Evolutionary conservation across 2,888 invertebrate species (phyloP).

Genomic region (Patella pellucida): DNA sequence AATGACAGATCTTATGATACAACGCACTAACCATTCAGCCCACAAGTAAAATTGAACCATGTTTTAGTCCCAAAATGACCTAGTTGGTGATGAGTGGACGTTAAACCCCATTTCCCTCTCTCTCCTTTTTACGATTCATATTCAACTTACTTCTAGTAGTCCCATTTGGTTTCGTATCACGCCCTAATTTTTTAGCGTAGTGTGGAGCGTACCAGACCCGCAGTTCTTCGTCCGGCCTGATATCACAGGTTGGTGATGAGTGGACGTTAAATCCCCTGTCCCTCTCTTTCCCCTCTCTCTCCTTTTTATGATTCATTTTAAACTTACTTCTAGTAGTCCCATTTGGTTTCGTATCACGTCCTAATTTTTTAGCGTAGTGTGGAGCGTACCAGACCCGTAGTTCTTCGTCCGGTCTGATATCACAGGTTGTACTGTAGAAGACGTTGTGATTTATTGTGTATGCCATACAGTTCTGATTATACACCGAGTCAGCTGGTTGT

Average conservation of each 20-base stretch:
- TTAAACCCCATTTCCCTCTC: neutral
- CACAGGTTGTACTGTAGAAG: slow-evolving; percentile 65
- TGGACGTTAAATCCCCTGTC: too few relatives aligned
- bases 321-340: slow-evolving; percentile 57
- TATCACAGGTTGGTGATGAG: slow-evolving; percentile 70
- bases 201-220: slow-evolving; percentile 77
- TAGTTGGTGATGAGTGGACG: too few relatives aligned
- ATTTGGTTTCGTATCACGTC: slow-evolving; percentile 59
- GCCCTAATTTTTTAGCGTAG: slow-evolving; percentile 75
- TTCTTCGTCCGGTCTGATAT: slow-evolving; percentile 73
- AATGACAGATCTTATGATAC: too few relatives aligned
- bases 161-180: slow-evolving; percentile 55
- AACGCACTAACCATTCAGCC: too few relatives aligned
- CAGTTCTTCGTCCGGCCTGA: slow-evolving; percentile 73
- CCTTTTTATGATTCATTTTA: neutral
- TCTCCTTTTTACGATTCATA: neutral
- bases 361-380: slow-evolving; percentile 75
- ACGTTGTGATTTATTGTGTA: slow-evolving; percentile 74
- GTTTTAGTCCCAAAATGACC: too few relatives aligned
- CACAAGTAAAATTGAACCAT: too few relatives aligned
- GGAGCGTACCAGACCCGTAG: slow-evolving; percentile 77
- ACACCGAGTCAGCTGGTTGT: slow-evolving; percentile 71
- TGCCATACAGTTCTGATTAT: slow-evolving; percentile 76
- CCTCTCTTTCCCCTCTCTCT: neutral
- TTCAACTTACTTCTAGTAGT: slow-evolving; percentile 52